Evolutionary conservation across 1,140 invertebrate genomes (phyloP).

Genomic region (Cydia pomonella): DNA sequence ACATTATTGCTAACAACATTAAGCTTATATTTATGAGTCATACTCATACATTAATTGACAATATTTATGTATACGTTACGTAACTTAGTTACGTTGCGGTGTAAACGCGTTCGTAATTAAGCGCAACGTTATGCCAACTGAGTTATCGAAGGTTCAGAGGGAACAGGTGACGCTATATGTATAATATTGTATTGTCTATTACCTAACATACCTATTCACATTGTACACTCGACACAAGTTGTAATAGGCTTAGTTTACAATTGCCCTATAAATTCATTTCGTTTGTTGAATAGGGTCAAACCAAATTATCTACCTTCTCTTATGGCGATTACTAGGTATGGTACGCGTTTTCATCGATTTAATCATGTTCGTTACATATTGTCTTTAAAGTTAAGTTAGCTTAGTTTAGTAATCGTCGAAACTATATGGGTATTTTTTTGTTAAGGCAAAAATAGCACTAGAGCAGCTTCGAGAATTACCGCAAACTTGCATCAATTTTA

Average conservation of each 20-base stretch:
- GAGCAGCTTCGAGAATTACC: too few species aligned
- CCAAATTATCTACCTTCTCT: neutral
- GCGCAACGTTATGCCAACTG: constrained; percentile 21
- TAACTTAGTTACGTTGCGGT: neutral
- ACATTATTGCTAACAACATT: too few species aligned
- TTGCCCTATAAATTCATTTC: neutral
- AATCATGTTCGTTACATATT: too few species aligned
- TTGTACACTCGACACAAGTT: neutral
- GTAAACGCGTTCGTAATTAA: constrained; percentile 11
- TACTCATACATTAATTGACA: too few species aligned
- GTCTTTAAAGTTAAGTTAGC: too few species aligned
- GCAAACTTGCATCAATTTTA: too few species aligned
- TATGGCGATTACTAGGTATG: neutral
- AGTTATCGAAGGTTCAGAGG: constrained; percentile 24
- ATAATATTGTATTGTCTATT: constrained; percentile 7
- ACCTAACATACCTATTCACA: neutral
- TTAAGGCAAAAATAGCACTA: too few species aligned
- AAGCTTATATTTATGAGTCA: too few species aligned
- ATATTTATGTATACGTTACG: neutral
- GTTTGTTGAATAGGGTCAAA: neutral
- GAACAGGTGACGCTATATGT: constrained; percentile 17
- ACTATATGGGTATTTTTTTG: too few species aligned
- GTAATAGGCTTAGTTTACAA: neutral
- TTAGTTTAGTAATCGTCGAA: too few species aligned
- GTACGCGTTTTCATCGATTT: too few species aligned